Percentiles rank a stretch among this genome's conserved stretches.
Evolutionary conservation across 2,113 vertebrate genomes (phyloP).

Genomic region (Pollachius pollachius): DNA sequence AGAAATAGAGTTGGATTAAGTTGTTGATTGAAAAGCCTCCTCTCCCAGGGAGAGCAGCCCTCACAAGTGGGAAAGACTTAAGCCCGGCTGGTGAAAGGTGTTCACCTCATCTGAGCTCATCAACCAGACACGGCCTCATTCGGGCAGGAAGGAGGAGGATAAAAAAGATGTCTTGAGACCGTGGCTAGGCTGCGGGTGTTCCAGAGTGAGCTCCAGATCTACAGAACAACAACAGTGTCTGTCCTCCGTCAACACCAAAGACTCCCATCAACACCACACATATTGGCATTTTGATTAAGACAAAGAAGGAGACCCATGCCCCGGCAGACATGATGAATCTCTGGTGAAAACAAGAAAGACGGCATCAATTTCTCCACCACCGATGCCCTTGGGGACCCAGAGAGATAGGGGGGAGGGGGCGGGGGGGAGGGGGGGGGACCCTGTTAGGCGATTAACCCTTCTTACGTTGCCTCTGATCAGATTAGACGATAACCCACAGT

Average conservation of each 20-base stretch:
- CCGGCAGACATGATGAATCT: conserved; percentile 37
- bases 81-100: too few species aligned
- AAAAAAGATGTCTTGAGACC: too few species aligned
- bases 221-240: neutral
- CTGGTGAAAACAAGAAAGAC: conserved; percentile 23
- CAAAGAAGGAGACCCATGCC: conserved; percentile 12
- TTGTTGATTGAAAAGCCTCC: too few species aligned
- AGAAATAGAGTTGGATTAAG: too few species aligned
- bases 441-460: conserved; percentile 50
- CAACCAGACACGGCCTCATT: too few species aligned
- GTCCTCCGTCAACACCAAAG: neutral
- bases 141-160: too few species aligned
- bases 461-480: conserved; percentile 58
- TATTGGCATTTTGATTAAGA: conserved; percentile 22
- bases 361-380: conserved; percentile 37
- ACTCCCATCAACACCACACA: neutral
- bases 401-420: neutral
- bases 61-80: too few species aligned
- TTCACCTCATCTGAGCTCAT: too few species aligned
- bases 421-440: neutral
- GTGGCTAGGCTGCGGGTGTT: too few species aligned
- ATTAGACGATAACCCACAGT: conserved; percentile 65
- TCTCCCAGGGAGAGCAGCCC: too few species aligned
- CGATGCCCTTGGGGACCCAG: conserved; percentile 22
- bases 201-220: too few species aligned